A percentile compares a stretch with the other conserved stretches of the same genome.
These are phyloP conservation scores for Trochalopteron elliotii DNA, from an alignment of 2,113 vertebrate species.

Conservation along the genomic window DNA sequence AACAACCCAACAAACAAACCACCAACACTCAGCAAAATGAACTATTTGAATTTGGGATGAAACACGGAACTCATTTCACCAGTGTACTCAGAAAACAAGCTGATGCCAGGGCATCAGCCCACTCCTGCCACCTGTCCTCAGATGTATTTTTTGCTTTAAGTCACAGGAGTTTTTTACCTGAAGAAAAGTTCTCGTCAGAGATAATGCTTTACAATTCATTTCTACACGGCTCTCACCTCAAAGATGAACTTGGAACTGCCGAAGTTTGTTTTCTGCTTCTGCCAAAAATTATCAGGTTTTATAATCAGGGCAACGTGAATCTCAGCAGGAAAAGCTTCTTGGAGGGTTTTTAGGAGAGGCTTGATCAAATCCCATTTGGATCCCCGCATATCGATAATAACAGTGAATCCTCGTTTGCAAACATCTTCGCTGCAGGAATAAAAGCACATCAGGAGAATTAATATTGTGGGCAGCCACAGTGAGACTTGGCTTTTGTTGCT, in stretches of 20 bases:
- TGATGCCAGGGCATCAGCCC: neutral
- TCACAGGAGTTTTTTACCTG: neutral
- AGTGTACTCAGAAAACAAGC: neutral
- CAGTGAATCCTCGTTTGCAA: slow-evolving; percentile 96
- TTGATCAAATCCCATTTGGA: slow-evolving; percentile 99
- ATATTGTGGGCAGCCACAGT: neutral
- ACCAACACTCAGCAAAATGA: neutral
- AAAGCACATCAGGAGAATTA: slow-evolving; percentile 38
- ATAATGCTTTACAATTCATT: neutral
- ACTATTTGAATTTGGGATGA: neutral
- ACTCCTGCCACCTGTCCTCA: neutral
- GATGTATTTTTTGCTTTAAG: neutral
- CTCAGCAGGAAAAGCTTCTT: slow-evolving; percentile 93
- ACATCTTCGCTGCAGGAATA: slow-evolving; percentile 89
- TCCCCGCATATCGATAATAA: slow-evolving; percentile 98
- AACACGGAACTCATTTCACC: neutral
- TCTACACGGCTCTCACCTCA: slow-evolving; percentile 78
- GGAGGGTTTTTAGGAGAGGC: slow-evolving; percentile 95
- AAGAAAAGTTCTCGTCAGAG: neutral
- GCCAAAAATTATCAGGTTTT: slow-evolving; percentile 99
- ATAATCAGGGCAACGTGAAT: slow-evolving; percentile 99
- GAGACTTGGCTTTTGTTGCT: neutral
- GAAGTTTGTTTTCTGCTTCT: slow-evolving; percentile 99
- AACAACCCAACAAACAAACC: too few species aligned
- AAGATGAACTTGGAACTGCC: slow-evolving; percentile 99